Base-by-base conservation (phyloP, 2,113 vertebrate species). In the Heliornis fulica region DNA sequence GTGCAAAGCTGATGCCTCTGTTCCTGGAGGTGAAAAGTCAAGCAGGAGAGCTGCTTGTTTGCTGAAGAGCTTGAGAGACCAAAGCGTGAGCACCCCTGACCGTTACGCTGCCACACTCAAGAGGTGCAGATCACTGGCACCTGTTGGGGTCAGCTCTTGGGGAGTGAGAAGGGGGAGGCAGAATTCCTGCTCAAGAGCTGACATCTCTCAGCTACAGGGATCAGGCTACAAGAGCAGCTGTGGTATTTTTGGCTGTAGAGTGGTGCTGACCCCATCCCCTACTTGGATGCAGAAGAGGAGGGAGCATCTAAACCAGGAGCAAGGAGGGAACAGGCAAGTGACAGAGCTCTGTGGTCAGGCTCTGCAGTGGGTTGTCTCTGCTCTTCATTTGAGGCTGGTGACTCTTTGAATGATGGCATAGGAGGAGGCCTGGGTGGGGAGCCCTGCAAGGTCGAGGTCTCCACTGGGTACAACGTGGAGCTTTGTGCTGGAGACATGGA, bases 381-480 rank as follows among this genome's bases (percentile, higher is more conserved):
- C 64, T 65, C 14, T 34, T 26, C n/a, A 2, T 45, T 40, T 45
- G 57, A 59, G 59, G 71, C 45, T 38, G 19, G 9, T 48, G 29
- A 13, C 46, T 87, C n/a, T 31, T 61, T 31, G 54, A 25, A 43
- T 38, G 48, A 28, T 8, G 13, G 60, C 10, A n/a, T 60, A 25
- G 31, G 60, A 50, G 4, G 20, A 32, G 41, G 53, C 34, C 66
- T 59, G 10, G 31, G 6, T 18, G 59, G 41, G 25, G 59, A 66
- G 40, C 40, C 9, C 2, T 16, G n/a, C 21, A 19, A 28, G 46
- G 60, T 8, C 1, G 1, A 48, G 29, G 25, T 25, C 46, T 34
- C 2, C 41, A 51, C 1, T 10, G 46, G 51, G 0, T 16, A 22
- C 0, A 2, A 15, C 3, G 0, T 19, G 28, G 22, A 32, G 31